phyloP scores from a whole-genome alignment of 2,888 invertebrate genomes.

The Erebia aethiops region DNA sequence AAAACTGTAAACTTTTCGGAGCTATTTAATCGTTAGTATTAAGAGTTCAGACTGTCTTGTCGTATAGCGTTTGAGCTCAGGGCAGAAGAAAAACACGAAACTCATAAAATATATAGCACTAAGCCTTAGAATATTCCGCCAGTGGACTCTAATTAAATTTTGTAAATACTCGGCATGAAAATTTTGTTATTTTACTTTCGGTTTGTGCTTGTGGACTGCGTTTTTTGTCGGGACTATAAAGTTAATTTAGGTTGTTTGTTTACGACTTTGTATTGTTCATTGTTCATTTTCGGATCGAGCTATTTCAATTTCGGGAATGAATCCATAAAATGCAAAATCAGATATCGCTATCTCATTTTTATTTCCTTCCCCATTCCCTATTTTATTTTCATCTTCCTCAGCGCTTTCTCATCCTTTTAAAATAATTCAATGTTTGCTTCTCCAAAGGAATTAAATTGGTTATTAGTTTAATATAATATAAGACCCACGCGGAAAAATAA shows the following conservation, averaged over 20 bases:
- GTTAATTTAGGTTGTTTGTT: slow-evolving; percentile 34
- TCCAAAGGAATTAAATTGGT: no score
- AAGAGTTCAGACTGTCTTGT: not conserved
- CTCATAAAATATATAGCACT: slow-evolving; percentile 46
- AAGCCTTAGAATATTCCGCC: slow-evolving; percentile 47
- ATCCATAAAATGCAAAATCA: not conserved
- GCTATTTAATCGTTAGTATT: not conserved
- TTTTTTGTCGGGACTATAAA: slow-evolving; percentile 34
- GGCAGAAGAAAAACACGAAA: slow-evolving; percentile 19
- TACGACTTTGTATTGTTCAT: slow-evolving; percentile 5
- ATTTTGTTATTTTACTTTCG: slow-evolving; percentile 54
- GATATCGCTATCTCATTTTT: not conserved
- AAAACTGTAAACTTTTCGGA: no score
- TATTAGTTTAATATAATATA: no score
- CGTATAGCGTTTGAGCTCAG: not conserved
- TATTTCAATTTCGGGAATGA: slow-evolving; percentile 1
- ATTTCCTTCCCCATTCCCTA: not conserved
- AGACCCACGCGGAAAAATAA: no score
- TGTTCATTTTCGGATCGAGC: not conserved
- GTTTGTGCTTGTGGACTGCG: slow-evolving; percentile 49
- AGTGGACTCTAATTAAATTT: slow-evolving; percentile 63
- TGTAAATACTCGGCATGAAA: slow-evolving; percentile 56
- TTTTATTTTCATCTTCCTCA: no score
- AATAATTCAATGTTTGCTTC: no score
- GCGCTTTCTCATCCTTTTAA: no score